Evolutionary conservation across 2,888 invertebrate species (phyloP), one percentile per base, ranked within the genome.

Genomic region (Heliconius aoede): DNA sequence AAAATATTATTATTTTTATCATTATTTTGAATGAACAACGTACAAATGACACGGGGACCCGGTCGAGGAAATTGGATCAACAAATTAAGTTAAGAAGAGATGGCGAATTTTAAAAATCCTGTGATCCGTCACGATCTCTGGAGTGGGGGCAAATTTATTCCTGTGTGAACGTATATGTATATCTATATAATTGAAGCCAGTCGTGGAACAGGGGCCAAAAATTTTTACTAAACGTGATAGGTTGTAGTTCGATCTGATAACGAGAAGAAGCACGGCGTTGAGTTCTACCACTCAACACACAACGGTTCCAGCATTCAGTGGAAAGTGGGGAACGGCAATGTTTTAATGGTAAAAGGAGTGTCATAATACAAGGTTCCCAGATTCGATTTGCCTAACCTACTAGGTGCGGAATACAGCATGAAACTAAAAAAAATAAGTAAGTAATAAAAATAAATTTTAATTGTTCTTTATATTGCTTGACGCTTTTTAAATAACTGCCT

Each of bases 11-110:
- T 55, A 69, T 69, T 69, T 69, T 30, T 55, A 55, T 69, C 69
- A 69, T 69, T 69, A 69, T 69, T n/a, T 69, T 30, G 55, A 55
- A 69, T 55, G 55, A 55, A 55, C n/a, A 58, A 74, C 69, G 68
- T 68, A 74, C 69, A 61, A 68, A 89, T 89, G 87, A 88, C 88
- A 18, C 87, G 87, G 83, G 83, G 81, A 36, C 80, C 76, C 83
- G 78, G 83, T 81, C 81, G 81, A 84, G 89, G 90, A 89, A 89
- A 90, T 90, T 88, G 88, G 89, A 90, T 90, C 87, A 82, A 84
- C 85, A 89, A 90, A 90, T 90, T 90, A 90, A 88, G 87, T 88
- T 89, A 85, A 86, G 85, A 74, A 83, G 82, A 76, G 80, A 82
- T 55, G 81, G 83, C 72, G 79, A 80, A 84, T 83, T 85, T 88